Evolutionary conservation across 2,797 vertebrate genomes (phyloP), one percentile per base, ranked within the genome.

Genomic region (Phaenicophaeus curvirostris): DNA sequence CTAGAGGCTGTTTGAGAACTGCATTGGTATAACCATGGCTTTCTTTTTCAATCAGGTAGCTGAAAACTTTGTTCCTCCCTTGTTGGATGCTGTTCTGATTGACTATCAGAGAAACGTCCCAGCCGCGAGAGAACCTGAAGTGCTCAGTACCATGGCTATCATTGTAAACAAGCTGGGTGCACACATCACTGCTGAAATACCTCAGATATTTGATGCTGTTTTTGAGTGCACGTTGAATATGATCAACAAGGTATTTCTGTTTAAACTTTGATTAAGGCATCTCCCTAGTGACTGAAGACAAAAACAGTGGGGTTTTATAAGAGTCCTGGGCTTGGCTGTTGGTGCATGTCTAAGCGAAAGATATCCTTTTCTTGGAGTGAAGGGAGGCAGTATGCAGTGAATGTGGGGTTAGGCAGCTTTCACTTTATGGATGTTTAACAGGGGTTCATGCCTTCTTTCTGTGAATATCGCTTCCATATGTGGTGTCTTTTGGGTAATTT

Each of bases 31-130:
- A 80, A 92, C 67, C 1, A 1, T 55, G 58, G 46, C 18, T 94
- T 87, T 17, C 71, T 96, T 65, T 84, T 79, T 35, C 65, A 30
- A 87, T 96, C 94, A 99, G 99, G 99, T 99, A 57, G 99, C 99
- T 67, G 99, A 99, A 97, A 99, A 99, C 97, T 99, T 99, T 96
- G 99, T 99, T 79, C 99, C 99, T 54, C 99, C 99, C 17, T 97
- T 99, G 94, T 97, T 99, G 97, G 99, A 99, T 91, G 99, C 99
- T 28, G 99, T 99, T 97, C 99, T 99, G 90, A 99, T 99, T 94
- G 99, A 99, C 97, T 99, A 99, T 96, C 99, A 99, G 97, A 98
- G 99, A 94, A 99, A 99, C 25, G 99, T 99, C n/a, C 99, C 99
- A 5, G 99, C 99, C 4, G 99, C 99, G 87, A 98, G 99, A 74